These are phyloP conservation scores for Prionchulus punctatus DNA, from an alignment of 2,888 invertebrate species.

Conservation along the genomic window DNA sequence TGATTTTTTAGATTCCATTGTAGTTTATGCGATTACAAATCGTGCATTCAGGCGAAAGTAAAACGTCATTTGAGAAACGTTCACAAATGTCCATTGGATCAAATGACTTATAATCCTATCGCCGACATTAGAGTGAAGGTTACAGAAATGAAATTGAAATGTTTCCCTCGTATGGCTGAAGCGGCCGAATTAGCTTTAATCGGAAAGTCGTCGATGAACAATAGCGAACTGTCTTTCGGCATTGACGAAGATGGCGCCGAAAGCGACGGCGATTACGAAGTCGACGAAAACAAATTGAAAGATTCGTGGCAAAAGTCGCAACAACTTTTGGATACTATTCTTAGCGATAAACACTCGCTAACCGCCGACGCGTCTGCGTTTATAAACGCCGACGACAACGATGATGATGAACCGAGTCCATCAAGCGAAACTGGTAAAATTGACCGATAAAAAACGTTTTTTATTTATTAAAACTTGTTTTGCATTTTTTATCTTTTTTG, in stretches of 20 bases:
- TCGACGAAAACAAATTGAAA: neutral
- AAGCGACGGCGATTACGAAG: neutral
- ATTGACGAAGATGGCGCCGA: neutral
- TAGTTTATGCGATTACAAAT: conserved; percentile 9
- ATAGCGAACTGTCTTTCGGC: neutral
- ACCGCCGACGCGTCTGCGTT: too few relatives aligned
- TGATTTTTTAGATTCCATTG: conserved; percentile 5
- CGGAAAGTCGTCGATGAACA: neutral
- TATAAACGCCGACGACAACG: too few relatives aligned
- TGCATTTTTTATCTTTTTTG: too few relatives aligned
- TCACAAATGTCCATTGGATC: conserved; percentile 5
- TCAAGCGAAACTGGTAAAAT: too few relatives aligned
- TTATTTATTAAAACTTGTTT: too few relatives aligned
- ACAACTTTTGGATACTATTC: too few relatives aligned
- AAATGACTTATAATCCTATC: conserved; percentile 8
- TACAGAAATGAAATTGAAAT: conserved; percentile 9
- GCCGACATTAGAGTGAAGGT: conserved; percentile 5
- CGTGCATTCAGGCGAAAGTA: conserved; percentile 7
- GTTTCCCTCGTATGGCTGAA: conserved; percentile 6
- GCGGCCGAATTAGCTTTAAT: neutral
- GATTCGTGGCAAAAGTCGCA: too few relatives aligned
- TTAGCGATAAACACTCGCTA: too few relatives aligned
- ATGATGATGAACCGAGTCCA: too few relatives aligned
- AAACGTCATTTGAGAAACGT: conserved; percentile 9
- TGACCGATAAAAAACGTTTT: too few relatives aligned